A percentile compares a stretch with the other conserved stretches of the same genome.
Conservation (phyloP, 1,140 invertebrate species). For the Holcopasites calliopsidis region DNA sequence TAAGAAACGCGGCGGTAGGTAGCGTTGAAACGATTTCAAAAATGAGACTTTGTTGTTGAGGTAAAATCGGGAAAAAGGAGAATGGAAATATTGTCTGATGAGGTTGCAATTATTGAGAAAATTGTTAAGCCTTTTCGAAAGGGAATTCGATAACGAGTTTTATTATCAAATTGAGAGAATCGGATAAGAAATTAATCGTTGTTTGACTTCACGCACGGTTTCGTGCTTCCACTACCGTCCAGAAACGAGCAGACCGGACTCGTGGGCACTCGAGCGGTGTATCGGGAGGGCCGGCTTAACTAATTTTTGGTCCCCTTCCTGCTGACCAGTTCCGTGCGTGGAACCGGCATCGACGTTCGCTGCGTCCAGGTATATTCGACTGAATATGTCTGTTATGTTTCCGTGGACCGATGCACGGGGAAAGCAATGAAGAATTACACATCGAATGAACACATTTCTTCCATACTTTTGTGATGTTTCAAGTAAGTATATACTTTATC, state of each 20-base stretch:
- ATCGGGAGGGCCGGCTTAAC: slow-evolving; percentile 36
- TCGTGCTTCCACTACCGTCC: slow-evolving; percentile 30
- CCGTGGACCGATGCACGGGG: slow-evolving; percentile 1
- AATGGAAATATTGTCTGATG: too few relatives aligned
- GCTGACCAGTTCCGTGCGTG: not conserved
- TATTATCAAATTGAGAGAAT: too few relatives aligned
- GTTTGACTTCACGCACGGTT: slow-evolving; percentile 15
- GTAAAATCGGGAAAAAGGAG: too few relatives aligned
- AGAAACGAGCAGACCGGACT: not conserved
- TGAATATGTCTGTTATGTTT: slow-evolving; percentile 22
- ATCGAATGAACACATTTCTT: too few relatives aligned
- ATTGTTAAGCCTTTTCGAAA: too few relatives aligned
- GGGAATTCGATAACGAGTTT: too few relatives aligned
- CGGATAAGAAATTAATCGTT: too few relatives aligned
- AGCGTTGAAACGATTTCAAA: not conserved
- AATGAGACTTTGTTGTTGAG: too few relatives aligned
- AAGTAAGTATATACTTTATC: too few relatives aligned
- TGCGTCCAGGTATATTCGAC: slow-evolving; percentile 41
- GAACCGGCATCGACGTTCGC: slow-evolving; percentile 5
- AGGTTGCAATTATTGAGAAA: too few relatives aligned
- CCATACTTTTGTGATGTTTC: too few relatives aligned
- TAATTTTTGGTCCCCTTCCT: slow-evolving; percentile 48
- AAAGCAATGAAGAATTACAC: too few relatives aligned
- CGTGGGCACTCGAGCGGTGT: slow-evolving; percentile 1
- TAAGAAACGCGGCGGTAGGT: not conserved